phyloP scores from a whole-genome alignment of 2,888 invertebrate species.

The Pyrrhosoma nymphula region DNA sequence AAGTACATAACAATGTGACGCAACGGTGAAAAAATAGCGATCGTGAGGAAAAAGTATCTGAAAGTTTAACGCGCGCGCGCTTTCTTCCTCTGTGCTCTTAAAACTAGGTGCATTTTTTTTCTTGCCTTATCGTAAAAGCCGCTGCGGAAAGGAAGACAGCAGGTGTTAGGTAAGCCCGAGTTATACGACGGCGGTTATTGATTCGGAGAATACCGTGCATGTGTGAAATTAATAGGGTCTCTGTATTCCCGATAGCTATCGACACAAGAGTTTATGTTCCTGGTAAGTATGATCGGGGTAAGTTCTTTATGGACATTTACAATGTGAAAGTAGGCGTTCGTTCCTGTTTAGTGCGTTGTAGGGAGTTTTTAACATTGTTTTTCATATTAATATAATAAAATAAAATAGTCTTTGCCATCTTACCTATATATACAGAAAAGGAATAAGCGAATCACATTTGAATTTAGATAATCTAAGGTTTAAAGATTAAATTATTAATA shows the following conservation, averaged over 20 bases:
- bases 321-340: background rate
- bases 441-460: no score
- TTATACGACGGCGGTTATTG: slow-evolving; percentile 1
- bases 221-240: background rate
- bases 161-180: background rate
- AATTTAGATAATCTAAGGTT: no score
- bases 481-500: no score
- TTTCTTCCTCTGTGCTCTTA: background rate
- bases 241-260: background rate
- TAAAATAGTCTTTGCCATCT: no score
- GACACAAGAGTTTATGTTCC: background rate
- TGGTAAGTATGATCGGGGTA: background rate
- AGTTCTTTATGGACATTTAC: background rate
- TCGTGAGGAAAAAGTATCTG: background rate
- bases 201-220: background rate
- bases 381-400: no score
- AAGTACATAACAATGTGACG: background rate
- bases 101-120: background rate
- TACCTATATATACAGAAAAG: no score
- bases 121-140: background rate
- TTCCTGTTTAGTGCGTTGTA: no score
- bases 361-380: no score
- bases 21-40: background rate
- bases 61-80: background rate
- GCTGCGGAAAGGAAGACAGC: background rate